Conservation (phyloP, 2,888 invertebrate species). For the Drosophila mimetica region DNA sequence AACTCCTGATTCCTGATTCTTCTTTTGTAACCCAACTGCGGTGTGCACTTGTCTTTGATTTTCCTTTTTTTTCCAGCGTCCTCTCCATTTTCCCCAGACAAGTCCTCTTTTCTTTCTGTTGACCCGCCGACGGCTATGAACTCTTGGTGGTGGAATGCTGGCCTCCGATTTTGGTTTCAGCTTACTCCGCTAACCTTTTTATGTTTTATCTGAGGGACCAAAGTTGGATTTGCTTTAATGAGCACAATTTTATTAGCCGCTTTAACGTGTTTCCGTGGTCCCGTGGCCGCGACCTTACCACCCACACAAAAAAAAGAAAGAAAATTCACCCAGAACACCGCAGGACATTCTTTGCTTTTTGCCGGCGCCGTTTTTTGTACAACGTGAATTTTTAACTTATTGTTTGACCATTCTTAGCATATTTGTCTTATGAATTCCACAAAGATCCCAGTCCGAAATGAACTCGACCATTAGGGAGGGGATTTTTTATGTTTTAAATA, state of each 20-base stretch:
- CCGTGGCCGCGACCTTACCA: not conserved
- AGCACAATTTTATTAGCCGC: slow-evolving; percentile 74
- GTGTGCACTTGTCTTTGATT: slow-evolving; percentile 68
- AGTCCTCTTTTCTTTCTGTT: slow-evolving; percentile 27
- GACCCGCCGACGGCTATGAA: slow-evolving; percentile 63
- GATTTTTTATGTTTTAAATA: too few relatives aligned
- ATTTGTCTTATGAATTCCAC: slow-evolving; percentile 45
- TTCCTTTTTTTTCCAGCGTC: slow-evolving; percentile 19
- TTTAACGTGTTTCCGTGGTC: slow-evolving; percentile 51
- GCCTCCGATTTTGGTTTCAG: slow-evolving; percentile 41
- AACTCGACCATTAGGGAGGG: slow-evolving; percentile 5
- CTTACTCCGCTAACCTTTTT: slow-evolving; percentile 65
- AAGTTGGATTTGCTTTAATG: slow-evolving; percentile 73
- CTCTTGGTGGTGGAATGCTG: slow-evolving; percentile 11
- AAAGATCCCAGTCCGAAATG: slow-evolving; percentile 6
- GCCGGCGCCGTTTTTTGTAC: slow-evolving; percentile 30
- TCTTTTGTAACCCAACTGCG: slow-evolving; percentile 57
- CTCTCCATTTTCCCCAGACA: not conserved
- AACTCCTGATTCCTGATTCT: slow-evolving; percentile 70
- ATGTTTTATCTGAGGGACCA: slow-evolving; percentile 65
- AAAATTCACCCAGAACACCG: not conserved
- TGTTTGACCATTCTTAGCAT: slow-evolving; percentile 53
- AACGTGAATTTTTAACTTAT: slow-evolving; percentile 54
- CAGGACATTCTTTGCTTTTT: slow-evolving; percentile 10
- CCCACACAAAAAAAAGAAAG: not conserved